Conservation (phyloP, 2,797 vertebrate species). For the Forpus xanthops region DNA sequence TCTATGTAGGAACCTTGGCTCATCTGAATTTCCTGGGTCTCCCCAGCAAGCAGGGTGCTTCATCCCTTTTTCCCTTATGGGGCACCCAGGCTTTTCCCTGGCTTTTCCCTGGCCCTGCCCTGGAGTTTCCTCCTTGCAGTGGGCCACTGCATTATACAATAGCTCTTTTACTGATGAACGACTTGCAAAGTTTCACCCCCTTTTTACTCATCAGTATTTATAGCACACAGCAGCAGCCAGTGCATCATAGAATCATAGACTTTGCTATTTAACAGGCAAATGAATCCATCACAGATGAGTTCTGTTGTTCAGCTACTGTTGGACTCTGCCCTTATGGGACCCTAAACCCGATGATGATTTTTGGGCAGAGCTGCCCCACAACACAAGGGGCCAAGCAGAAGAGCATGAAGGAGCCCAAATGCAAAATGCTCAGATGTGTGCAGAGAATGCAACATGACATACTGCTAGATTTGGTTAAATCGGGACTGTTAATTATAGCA, state of each 20-base stretch:
- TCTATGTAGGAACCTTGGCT: background rate
- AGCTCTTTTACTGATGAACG: background rate
- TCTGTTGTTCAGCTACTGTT: background rate
- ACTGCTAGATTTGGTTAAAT: constrained; percentile 68
- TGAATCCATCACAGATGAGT: background rate
- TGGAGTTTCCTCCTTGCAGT: background rate
- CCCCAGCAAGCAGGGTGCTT: background rate
- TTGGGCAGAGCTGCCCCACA: background rate
- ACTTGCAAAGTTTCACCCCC: background rate
- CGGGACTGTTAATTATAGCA: constrained; percentile 65
- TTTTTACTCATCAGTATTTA: constrained; percentile 32
- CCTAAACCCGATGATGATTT: background rate
- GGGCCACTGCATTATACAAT: background rate
- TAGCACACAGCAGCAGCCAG: background rate
- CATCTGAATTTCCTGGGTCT: background rate
- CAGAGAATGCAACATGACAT: constrained; percentile 57
- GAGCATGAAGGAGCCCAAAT: constrained; percentile 9
- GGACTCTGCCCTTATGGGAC: background rate
- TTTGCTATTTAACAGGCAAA: constrained; percentile 43
- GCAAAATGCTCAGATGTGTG: constrained; percentile 34
- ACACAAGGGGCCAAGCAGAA: background rate
- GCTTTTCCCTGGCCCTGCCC: background rate
- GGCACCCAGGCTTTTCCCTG: background rate
- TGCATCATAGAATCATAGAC: background rate
- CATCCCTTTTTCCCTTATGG: background rate